phyloP scores from a whole-genome alignment of 64 coral and sea anemone species.

The Montipora efflorescens region DNA sequence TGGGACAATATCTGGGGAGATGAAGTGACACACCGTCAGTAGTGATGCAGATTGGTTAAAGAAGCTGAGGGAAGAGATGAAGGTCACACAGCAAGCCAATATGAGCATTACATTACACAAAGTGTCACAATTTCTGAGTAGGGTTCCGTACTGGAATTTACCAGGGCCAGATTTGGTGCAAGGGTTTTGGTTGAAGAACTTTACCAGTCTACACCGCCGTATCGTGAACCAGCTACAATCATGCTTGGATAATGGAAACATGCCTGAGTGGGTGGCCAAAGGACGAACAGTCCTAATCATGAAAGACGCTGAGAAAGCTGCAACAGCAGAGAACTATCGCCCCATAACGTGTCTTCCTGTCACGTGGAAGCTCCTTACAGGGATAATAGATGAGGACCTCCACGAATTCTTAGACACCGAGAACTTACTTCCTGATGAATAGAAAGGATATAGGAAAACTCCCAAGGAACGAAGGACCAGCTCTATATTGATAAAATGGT shows the following conservation, averaged over 20 bases:
- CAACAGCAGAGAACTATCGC: constrained; percentile 56
- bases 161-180: constrained; percentile 38
- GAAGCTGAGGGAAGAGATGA: constrained; percentile 22
- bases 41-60: constrained; percentile 56
- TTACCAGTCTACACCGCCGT: constrained; percentile 10
- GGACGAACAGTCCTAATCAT: constrained; percentile 53
- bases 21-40: constrained; percentile 4
- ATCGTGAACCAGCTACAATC: constrained; percentile 42
- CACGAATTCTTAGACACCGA: constrained; percentile 62
- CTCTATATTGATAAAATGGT: constrained; percentile 69
- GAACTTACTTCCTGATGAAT: constrained; percentile 54
- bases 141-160: constrained; percentile 63
- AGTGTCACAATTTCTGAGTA: constrained; percentile 49
- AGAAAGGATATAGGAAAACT: constrained; percentile 65
- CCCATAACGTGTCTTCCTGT: constrained; percentile 70
- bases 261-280: constrained; percentile 62
- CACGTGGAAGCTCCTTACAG: constrained; percentile 75
- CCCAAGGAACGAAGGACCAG: constrained; percentile 72
- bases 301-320: constrained; percentile 63
- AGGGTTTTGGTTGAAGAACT: constrained; percentile 76
- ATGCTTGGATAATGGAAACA: constrained; percentile 53
- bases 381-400: constrained; percentile 59
- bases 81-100: constrained; percentile 37
- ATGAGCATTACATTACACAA: constrained; percentile 40
- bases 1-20: constrained; percentile 44